These are phyloP conservation scores for Troglohyphantes excavatus DNA, from an alignment of 2,888 invertebrate species.

Conservation along the genomic window DNA sequence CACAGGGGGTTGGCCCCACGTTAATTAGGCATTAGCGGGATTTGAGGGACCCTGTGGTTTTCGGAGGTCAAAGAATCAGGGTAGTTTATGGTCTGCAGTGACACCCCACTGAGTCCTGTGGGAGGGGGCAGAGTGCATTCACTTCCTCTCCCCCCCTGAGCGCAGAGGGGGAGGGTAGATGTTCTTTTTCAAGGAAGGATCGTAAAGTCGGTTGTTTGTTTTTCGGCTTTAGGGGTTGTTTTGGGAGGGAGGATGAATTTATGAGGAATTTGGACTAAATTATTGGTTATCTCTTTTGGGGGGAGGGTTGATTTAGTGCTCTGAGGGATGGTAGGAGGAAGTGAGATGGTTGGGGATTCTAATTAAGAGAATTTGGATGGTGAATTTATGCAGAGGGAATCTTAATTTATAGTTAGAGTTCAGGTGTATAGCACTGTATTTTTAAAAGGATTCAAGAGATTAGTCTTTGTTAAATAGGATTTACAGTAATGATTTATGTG, in stretches of 20 bases:
- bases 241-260: neutral
- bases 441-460: too few species aligned
- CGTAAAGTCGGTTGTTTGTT: conserved; percentile 9
- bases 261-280: neutral
- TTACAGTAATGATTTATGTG: too few species aligned
- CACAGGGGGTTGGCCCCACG: conserved; percentile 71
- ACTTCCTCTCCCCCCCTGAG: neutral
- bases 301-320: neutral
- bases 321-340: neutral
- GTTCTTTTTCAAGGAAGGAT: neutral
- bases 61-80: conserved; percentile 64
- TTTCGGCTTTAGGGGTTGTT: neutral
- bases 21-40: conserved; percentile 79
- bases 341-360: neutral
- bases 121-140: neutral
- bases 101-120: conserved; percentile 45
- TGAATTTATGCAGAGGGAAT: too few species aligned
- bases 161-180: neutral
- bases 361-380: too few species aligned
- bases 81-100: conserved; percentile 74
- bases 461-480: too few species aligned
- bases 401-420: too few species aligned
- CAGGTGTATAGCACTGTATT: too few species aligned
- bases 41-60: conserved; percentile 63
- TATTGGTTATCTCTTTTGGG: neutral